Base-by-base conservation (phyloP, 2,888 invertebrate species). In the Temnothorax rugatulus region DNA sequence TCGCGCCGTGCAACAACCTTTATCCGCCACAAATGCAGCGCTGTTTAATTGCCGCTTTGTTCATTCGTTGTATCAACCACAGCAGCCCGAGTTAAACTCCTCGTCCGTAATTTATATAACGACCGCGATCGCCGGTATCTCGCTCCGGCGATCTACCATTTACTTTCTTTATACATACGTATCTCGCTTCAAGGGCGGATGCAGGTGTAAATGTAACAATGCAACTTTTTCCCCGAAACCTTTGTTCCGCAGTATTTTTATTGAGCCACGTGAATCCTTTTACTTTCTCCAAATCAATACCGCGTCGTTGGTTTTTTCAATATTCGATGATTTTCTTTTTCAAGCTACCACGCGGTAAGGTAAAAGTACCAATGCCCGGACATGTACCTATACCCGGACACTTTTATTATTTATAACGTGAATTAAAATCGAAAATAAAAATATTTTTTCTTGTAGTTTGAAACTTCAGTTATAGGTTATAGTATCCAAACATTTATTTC, bases 101-200 rank as follows among this genome's bases (percentile, higher is more conserved):
- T 47, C 66, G 68, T 66, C 66, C 54, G 68, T 44, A 57, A 74
- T 64, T 64, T 64, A 74, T 75, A 74, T 64, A 74, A 73, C 54
- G 63, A 75, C 75, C 18, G 54, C 64, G 52, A 41, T 44, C 52
- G 75, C 7, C 41, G n/a, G 52, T 82, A 82, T 82, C 82, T 64
- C 44, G 15, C 54, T 52, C 44, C n/a, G 29, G 8, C 81, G 84
- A 84, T 83, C 75, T 84, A 79, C 59, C 81, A 34, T 54, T 79
- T 76, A 79, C 74, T 82, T 82, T 74, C 64, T 82, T 83, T 44
- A 66, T 66, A 47, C 57, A 47, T 77, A 15, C 21, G 47, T 69
- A 21, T 54, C 7, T 11, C 50, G 29, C 25, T n/a, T 69, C 47
- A 69, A 79, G 57, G 44, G 34, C 59, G 59, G 44, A 25, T 57